These are phyloP conservation scores for Tyria jacobaeae DNA, from an alignment of 2,888 invertebrate genomes.

Conservation along the genomic window DNA sequence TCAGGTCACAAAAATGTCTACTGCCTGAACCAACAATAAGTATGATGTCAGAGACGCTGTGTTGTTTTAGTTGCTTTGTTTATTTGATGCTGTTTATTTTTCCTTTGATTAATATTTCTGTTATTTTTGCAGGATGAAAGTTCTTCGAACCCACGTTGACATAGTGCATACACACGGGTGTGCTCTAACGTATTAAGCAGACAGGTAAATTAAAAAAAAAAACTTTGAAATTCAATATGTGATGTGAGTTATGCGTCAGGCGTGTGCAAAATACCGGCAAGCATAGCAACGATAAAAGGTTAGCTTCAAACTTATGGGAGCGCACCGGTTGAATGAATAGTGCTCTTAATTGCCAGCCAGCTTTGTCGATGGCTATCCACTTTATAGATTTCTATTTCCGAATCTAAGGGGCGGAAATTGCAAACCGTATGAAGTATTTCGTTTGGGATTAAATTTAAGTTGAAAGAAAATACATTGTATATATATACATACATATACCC, in stretches of 20 bases:
- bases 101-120: too few species aligned
- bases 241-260: conserved; percentile 41
- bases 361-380: conserved; percentile 51
- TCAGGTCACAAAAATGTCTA: too few species aligned
- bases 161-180: not conserved
- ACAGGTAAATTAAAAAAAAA: not conserved
- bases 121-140: too few species aligned
- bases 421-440: conserved; percentile 41
- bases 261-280: conserved; percentile 48
- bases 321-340: conserved; percentile 52
- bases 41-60: too few species aligned
- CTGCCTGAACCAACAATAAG: too few species aligned
- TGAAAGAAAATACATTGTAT: conserved; percentile 14
- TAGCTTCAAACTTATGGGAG: conserved; percentile 50
- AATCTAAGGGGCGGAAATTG: conserved; percentile 48
- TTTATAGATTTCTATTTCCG: conserved; percentile 48
- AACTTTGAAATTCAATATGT: conserved; percentile 26
- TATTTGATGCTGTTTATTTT: too few species aligned
- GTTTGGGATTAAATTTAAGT: conserved; percentile 41
- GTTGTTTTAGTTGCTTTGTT: too few species aligned
- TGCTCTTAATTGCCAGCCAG: conserved; percentile 56
- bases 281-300: conserved; percentile 47
- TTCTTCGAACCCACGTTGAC: not conserved
- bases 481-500: too few species aligned
- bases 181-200: not conserved